phyloP scores from a whole-genome alignment of 2,888 invertebrate genomes.

The Drymonia ruficornis region DNA sequence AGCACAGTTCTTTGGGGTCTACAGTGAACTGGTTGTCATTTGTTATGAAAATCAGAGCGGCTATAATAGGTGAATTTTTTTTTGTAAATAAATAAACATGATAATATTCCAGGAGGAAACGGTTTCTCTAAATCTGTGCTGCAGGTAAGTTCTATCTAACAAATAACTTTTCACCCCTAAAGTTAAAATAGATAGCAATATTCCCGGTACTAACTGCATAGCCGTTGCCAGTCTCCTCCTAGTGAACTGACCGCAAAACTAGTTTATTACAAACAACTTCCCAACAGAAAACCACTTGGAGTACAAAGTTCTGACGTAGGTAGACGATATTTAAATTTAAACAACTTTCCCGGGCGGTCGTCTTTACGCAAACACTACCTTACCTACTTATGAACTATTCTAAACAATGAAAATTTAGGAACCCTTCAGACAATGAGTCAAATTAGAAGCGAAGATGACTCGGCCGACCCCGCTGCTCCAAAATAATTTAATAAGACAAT shows the following conservation, averaged over 20 bases:
- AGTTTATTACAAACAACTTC: constrained; percentile 18
- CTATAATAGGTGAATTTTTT: no score
- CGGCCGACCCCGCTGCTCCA: constrained; percentile 24
- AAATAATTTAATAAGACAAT: constrained; percentile 43
- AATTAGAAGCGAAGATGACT: constrained; percentile 35
- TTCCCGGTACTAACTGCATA: neutral
- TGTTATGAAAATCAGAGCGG: no score
- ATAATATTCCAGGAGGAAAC: no score
- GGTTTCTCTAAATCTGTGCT: no score
- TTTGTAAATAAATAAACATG: no score
- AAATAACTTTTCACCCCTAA: neutral
- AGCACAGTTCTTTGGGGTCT: no score
- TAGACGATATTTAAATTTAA: constrained; percentile 16
- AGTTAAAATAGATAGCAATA: neutral
- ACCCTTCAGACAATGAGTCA: constrained; percentile 35
- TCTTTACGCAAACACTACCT: neutral
- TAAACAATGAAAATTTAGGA: constrained; percentile 28
- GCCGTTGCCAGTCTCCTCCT: neutral
- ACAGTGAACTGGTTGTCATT: no score
- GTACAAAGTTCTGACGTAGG: constrained; percentile 11
- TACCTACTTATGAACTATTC: constrained; percentile 9
- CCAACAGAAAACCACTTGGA: constrained; percentile 18
- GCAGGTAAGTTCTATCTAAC: neutral
- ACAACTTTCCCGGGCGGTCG: neutral
- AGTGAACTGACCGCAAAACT: constrained; percentile 15